Base-by-base conservation (phyloP, 2,113 vertebrate species). In the Lipophrys pholis region DNA sequence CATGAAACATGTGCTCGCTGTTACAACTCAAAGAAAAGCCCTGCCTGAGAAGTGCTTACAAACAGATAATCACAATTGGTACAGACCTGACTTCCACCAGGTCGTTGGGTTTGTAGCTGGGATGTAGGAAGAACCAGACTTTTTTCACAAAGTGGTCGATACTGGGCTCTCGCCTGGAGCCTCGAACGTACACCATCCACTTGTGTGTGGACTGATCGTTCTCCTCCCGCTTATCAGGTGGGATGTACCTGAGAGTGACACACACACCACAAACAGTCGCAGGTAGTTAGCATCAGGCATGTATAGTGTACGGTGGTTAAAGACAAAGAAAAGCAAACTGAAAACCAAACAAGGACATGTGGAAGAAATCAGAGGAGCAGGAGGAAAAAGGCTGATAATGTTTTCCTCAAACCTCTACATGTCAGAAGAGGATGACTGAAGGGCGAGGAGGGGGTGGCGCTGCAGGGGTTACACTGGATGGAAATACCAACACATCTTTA, bases 81-180 rank as follows among this genome's bases (percentile, higher is more conserved):
- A 88, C 78, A 82, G 76, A 99, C 98, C 97, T 96, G 92, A 99
- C 96, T 95, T 99, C 97, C 58, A 99, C 98, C 38, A 99, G 95
- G 87, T 99, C 98, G 53, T 99, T 99, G 46, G 97, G 98, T 86
- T 99, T 99, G 90, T 99, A 99, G 91, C 98, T 99, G 73, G 97
- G 98, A 84, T 99, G 98, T 71, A 99, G 92, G 67, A 99, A 99
- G 90, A 99, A 99, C 98, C 98, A 99, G 74, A 99, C 96, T 94
- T 99, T 99, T 93, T 99, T 99, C 45, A 99, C 98, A 93, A 99
- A 99, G 85, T 99, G 97, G 87, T 99, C 94, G 62, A 99, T 98
- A 82, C 95, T 99, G 56, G 98, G 97, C 85, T 99, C 97, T 82
- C 94, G 95, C 53, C 96, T 94, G 39, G 97, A 99, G 45, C 97